Evolutionary conservation across 2,797 vertebrate species (phyloP), one percentile per base, ranked within the genome.

Genomic region (Leptatherina wallacei): DNA sequence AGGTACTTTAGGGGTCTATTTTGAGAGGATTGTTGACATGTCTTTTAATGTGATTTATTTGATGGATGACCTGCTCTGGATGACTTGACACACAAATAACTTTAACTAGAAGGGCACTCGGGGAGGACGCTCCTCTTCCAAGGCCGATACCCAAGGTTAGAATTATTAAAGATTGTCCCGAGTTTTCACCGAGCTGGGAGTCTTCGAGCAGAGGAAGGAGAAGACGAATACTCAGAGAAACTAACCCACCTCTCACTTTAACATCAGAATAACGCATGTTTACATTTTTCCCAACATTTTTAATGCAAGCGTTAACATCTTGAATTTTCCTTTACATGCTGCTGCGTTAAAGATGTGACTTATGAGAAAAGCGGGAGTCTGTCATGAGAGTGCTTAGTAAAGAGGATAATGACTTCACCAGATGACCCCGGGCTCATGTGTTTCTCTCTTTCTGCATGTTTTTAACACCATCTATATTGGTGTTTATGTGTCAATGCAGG

Each of bases 21-120:
- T 89, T 80, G 67, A 92, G 92, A 67, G 54, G 64, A 67, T 87
- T 68, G 89, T 84, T 92, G 91, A 93, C 91, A 90, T 24, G 82
- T 87, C 88, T 91, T 92, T 88, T 88, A 84, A 85, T 87, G 62
- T 92, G 92, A 94, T 94, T 92, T 91, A 93, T 93, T 86, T 82
- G 77, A 71, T 80, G 77, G 76, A 78, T 86, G 88, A 82, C 80
- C 75, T 72, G 83, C 83, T 80, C 75, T 73, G 81, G 88, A 86
- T 86, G 78, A 92, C 89, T 90, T 84, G 75, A 81, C 80, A 85
- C 87, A 87, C 86, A 94, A 93, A 94, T 93, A 91, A 88, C 88
- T 82, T 77, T 29, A 62, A 84, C 83, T 75, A 85, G 70, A 77
- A 62, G 75, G 63, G 76, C 62, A 77, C 76, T 73, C 85, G 84